Percentiles rank a stretch among this genome's conserved stretches.
Conservation (phyloP, 1,140 invertebrate genomes). For the Microvelia longipes region DNA sequence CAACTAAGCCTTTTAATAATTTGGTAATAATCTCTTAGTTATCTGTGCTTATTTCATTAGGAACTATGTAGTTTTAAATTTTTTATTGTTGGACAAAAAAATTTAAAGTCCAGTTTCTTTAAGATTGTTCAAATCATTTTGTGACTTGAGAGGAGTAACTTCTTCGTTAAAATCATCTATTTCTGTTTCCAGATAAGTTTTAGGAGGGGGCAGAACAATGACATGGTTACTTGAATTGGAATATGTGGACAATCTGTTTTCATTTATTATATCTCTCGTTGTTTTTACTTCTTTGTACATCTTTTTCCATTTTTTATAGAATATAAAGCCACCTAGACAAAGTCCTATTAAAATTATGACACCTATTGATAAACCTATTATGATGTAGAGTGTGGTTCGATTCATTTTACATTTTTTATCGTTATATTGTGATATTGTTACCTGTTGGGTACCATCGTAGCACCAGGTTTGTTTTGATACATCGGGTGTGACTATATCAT, state of each 20-base stretch:
- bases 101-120: conserved; percentile 1
- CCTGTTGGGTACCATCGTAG: conserved; percentile 10
- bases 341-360: conserved; percentile 17
- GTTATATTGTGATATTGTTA: conserved; percentile 5
- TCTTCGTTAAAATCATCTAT: conserved; percentile 68
- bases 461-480: conserved; percentile 19
- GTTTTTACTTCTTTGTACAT: conserved; percentile 35
- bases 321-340: conserved; percentile 7
- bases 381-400: conserved; percentile 15
- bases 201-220: conserved; percentile 58
- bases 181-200: conserved; percentile 67
- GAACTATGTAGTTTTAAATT: too few relatives aligned
- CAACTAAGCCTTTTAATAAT: too few relatives aligned
- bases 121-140: neutral
- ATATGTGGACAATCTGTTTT: conserved; percentile 16
- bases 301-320: conserved; percentile 22
- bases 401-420: conserved; percentile 13
- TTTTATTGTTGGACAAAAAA: too few relatives aligned
- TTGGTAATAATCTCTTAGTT: too few relatives aligned
- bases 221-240: conserved; percentile 14
- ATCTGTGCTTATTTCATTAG: too few relatives aligned
- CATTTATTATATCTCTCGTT: conserved; percentile 8
- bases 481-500: conserved; percentile 17
- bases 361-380: neutral
- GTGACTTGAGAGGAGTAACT: conserved; percentile 43